Evolutionary conservation across 2,113 vertebrate genomes (phyloP).

Genomic region (Stictonetta naevosa): DNA sequence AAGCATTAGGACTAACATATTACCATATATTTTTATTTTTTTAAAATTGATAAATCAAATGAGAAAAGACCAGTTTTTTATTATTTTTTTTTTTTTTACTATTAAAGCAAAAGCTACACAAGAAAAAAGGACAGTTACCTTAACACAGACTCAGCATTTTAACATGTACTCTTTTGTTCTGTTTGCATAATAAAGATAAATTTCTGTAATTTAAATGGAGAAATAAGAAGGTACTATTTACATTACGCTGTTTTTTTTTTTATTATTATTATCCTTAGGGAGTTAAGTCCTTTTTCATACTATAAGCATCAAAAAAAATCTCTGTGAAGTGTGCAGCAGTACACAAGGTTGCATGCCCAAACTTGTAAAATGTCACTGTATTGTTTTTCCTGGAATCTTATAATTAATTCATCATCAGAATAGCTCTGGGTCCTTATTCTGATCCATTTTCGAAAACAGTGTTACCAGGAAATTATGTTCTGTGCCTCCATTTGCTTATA

Average conservation of each 20-base stretch:
- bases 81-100: background rate
- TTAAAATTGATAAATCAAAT: background rate
- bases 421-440: conserved; percentile 56
- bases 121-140: background rate
- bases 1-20: background rate
- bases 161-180: background rate
- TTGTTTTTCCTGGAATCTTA: conserved; percentile 34
- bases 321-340: background rate
- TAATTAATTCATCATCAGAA: conserved; percentile 70
- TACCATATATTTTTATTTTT: background rate
- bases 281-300: conserved; percentile 6
- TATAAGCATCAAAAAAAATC: conserved; percentile 12
- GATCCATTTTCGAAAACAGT: conserved; percentile 59
- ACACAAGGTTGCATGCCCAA: conserved; percentile 35
- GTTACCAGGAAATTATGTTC: conserved; percentile 59
- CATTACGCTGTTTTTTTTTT: background rate
- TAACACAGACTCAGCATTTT: background rate
- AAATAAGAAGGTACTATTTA: background rate
- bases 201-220: conserved; percentile 6
- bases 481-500: conserved; percentile 63
- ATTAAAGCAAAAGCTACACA: background rate
- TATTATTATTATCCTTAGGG: background rate
- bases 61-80: background rate
- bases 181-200: background rate
- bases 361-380: conserved; percentile 53